These are phyloP conservation scores for Zaprionus inermis DNA, from an alignment of 1,140 invertebrate genomes.

Conservation along the genomic window DNA sequence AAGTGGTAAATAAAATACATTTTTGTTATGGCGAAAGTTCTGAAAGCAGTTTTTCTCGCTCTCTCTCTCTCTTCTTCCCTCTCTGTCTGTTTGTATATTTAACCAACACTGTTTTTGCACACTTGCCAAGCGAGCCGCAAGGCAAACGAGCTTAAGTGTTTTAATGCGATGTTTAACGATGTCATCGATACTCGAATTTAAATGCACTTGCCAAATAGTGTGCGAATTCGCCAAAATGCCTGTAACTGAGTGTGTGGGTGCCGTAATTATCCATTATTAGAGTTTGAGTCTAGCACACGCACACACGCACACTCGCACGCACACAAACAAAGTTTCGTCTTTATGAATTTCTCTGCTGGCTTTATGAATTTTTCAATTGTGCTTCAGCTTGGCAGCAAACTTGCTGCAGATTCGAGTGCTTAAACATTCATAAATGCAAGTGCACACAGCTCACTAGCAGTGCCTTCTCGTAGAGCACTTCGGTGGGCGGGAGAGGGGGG, in stretches of 20 bases:
- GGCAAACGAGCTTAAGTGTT: slow-evolving; percentile 24
- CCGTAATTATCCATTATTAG: slow-evolving; percentile 72
- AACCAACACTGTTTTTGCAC: slow-evolving; percentile 8
- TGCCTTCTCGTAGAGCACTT: neutral
- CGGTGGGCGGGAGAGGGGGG: neutral
- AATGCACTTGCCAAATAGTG: neutral
- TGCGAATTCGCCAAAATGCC: neutral
- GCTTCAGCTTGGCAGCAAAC: slow-evolving; percentile 36
- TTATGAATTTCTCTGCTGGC: slow-evolving; percentile 58
- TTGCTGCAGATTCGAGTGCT: slow-evolving; percentile 55
- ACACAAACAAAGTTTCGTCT: slow-evolving; percentile 32
- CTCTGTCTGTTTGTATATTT: neutral
- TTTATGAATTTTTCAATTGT: slow-evolving; percentile 80
- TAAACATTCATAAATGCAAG: slow-evolving; percentile 81
- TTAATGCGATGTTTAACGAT: slow-evolving; percentile 6
- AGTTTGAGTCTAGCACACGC: slow-evolving; percentile 33
- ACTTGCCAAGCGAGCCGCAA: slow-evolving; percentile 1
- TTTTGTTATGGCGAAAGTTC: neutral
- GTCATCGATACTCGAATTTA: slow-evolving; percentile 4
- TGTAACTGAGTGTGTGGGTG: slow-evolving; percentile 15
- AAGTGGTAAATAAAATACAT: slow-evolving; percentile 8
- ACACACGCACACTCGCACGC: slow-evolving; percentile 11
- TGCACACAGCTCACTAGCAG: slow-evolving; percentile 58
- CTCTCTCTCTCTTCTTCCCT: no score
- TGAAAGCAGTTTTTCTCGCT: neutral